A percentile compares a stretch with the other conserved stretches of the same genome.
Conservation (phyloP, 1,140 invertebrate genomes). For the Dendrolimus kikuchii region DNA sequence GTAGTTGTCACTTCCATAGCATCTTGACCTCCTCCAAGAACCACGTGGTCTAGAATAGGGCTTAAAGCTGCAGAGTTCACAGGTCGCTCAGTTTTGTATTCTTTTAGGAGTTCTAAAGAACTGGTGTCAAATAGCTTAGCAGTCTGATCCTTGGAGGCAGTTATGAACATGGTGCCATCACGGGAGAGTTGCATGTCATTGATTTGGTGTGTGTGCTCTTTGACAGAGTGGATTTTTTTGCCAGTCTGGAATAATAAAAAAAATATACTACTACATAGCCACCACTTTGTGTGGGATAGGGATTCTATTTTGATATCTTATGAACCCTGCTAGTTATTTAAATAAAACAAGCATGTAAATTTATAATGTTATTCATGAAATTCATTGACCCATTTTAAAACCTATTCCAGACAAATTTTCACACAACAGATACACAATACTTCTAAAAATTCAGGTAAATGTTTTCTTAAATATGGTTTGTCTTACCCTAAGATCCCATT, state of each 20-base stretch:
- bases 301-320: no score
- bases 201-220: slow-evolving; percentile 89
- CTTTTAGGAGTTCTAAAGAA: slow-evolving; percentile 89
- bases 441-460: not conserved
- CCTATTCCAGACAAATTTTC: no score
- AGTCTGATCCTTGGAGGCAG: slow-evolving; percentile 95
- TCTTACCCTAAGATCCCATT: slow-evolving; percentile 91
- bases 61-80: slow-evolving; percentile 98
- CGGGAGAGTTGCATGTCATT: slow-evolving; percentile 97
- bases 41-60: slow-evolving; percentile 94
- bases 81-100: slow-evolving; percentile 96
- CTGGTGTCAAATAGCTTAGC: slow-evolving; percentile 95
- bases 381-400: not conserved
- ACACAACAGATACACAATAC: not conserved
- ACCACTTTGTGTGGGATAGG: not conserved
- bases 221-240: slow-evolving; percentile 82
- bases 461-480: slow-evolving; percentile 13
- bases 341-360: not conserved
- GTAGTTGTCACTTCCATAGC: slow-evolving; percentile 99
- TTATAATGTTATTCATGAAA: not conserved
- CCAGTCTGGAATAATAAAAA: slow-evolving; percentile 76
- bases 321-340: no score
- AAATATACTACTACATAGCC: slow-evolving; percentile 3
- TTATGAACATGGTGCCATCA: slow-evolving; percentile 96
- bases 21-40: slow-evolving; percentile 97